Base-by-base conservation (phyloP, 2,113 vertebrate genomes). In the Furnarius figulus region DNA sequence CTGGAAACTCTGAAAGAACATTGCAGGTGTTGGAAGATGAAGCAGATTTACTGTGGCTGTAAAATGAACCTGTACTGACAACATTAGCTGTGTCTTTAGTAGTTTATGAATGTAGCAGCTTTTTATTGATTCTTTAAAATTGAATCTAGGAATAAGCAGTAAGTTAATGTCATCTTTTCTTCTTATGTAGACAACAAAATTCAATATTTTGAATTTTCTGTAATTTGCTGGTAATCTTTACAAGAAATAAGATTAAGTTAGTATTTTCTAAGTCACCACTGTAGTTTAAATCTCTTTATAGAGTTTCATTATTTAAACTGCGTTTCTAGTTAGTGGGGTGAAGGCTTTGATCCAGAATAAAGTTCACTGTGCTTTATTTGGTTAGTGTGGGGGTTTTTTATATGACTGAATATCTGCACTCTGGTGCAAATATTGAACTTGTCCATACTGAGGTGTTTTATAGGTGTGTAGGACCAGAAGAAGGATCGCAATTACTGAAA, bases 181-280 rank as follows among this genome's bases (percentile, higher is more conserved):
- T 90, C 13, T 6, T 25, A 52, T 87, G 47, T 35, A 95, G 25
- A 52, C 37, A 66, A 90, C 5, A 4, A 86, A 63, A 94, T 96
- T 86, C 52, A 97, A 7, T 97, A 95, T 93, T 97, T 92, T 84
- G 70, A 90, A 86, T 98, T 97, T 97, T 94, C 72, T 94, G 50
- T 96, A 85, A 97, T 93, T 96, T 95, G n/a, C 61, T 87, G 35
- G 42, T 97, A 96, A 62, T 96, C 61, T 79, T 91, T 95, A 77
- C 46, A 93, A 96, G 75, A 65, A 93, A 70, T 81, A 13, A 75
- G 76, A 86, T 90, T 39, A 87, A 92, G 8, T 94, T 94, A 15
- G 5, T 84, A 58, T 42, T 74, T 96, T 79, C 13, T 70, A 90
- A 87, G 65, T 86, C 49, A 59, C 66, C 65, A 95, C 79, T 96